phyloP scores from a whole-genome alignment of 2,797 vertebrate genomes.

The Tragopan temminckii region DNA sequence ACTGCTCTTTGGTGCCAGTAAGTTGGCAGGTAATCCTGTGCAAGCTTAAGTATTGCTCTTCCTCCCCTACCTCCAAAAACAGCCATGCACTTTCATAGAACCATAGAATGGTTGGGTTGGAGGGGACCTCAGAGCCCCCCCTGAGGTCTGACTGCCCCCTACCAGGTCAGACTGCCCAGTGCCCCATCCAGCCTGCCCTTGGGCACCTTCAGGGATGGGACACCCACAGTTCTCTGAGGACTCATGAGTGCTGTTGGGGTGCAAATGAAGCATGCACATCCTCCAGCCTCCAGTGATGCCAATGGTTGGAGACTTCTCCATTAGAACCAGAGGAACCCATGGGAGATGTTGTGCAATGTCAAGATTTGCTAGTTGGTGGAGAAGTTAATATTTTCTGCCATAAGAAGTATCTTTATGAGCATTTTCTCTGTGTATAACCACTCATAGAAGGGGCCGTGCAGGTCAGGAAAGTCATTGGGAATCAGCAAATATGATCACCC shows the following conservation, averaged over 20 bases:
- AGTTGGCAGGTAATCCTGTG: background rate
- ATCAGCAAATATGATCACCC: background rate
- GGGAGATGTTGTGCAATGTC: constrained; percentile 7
- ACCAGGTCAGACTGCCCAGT: background rate
- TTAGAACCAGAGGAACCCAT: background rate
- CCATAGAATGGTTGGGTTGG: background rate
- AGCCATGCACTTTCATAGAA: background rate
- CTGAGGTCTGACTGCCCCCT: too few species aligned
- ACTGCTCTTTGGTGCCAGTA: background rate
- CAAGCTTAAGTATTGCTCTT: background rate
- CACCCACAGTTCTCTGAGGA: too few species aligned
- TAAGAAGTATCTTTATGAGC: constrained; percentile 11
- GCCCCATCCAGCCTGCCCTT: too few species aligned
- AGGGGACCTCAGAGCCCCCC: background rate
- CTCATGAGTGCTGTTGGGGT: background rate
- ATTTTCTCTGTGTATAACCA: background rate
- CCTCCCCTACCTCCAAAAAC: background rate
- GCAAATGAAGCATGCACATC: background rate
- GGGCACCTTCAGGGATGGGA: too few species aligned
- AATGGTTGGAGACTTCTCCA: background rate
- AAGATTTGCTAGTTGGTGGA: background rate
- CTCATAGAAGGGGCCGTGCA: constrained; percentile 1
- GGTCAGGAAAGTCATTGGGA: constrained; percentile 38
- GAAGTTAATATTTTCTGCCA: constrained; percentile 53
- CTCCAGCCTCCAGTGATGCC: background rate